A percentile compares a stretch with the other conserved stretches of the same genome.
phyloP scores from a whole-genome alignment of 2,113 vertebrate genomes.

The Equus quagga region DNA sequence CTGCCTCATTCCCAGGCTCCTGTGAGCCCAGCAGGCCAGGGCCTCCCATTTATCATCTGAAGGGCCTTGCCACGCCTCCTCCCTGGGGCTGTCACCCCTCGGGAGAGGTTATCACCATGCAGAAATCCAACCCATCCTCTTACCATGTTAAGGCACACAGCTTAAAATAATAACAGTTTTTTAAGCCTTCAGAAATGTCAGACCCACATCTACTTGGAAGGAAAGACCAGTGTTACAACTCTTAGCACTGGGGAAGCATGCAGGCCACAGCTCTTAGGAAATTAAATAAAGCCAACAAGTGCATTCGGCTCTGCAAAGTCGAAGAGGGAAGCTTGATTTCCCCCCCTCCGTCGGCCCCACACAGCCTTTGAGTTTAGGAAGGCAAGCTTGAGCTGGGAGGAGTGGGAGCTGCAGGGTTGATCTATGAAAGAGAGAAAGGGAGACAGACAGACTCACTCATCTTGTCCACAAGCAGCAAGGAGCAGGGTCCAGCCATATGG shows the following conservation, averaged over 20 bases:
- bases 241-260: neutral
- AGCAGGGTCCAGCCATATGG: slow-evolving; percentile 68
- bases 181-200: slow-evolving; percentile 36
- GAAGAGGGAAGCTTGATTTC: neutral
- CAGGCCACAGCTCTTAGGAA: slow-evolving; percentile 40
- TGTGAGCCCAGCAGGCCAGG: neutral
- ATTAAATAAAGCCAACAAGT: neutral
- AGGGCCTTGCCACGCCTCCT: neutral
- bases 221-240: slow-evolving; percentile 54
- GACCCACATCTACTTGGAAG: slow-evolving; percentile 48
- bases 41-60: slow-evolving; percentile 38
- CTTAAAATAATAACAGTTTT: slow-evolving; percentile 68
- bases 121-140: slow-evolving; percentile 51
- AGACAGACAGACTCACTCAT: neutral
- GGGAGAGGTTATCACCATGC: slow-evolving; percentile 51
- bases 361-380: neutral
- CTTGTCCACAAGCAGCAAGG: neutral
- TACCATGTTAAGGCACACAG: neutral
- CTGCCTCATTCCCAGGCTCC: slow-evolving; percentile 38
- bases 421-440: neutral
- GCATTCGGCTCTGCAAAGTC: neutral
- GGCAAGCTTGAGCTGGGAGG: neutral
- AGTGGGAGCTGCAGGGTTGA: neutral
- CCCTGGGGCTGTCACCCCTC: slow-evolving; percentile 33
- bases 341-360: neutral